A percentile compares a stretch with the other conserved stretches of the same genome.
These are phyloP conservation scores for Lepus americanus DNA, from an alignment of 2,113 vertebrate species.

Conservation along the genomic window DNA sequence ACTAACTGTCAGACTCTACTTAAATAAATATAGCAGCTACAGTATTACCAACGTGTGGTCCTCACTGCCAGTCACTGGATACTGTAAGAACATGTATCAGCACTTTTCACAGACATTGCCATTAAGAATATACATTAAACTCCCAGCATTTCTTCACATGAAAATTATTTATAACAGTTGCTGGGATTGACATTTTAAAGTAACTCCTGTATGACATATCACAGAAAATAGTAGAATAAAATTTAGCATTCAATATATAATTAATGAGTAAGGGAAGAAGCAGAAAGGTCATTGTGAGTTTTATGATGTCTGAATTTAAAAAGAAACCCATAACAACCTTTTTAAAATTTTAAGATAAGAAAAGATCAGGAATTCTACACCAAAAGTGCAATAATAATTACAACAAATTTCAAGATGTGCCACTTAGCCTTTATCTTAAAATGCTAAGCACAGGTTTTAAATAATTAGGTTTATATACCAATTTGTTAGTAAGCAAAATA, in stretches of 20 bases:
- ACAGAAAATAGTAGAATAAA: slow-evolving; percentile 74
- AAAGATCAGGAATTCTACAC: slow-evolving; percentile 64
- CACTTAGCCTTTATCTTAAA: slow-evolving; percentile 70
- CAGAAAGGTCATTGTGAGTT: slow-evolving; percentile 58
- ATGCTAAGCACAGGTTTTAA: slow-evolving; percentile 66
- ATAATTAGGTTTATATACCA: slow-evolving; percentile 64
- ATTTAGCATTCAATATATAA: slow-evolving; percentile 72
- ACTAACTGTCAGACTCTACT: slow-evolving; percentile 92
- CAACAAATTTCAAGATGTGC: slow-evolving; percentile 70
- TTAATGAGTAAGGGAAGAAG: slow-evolving; percentile 36
- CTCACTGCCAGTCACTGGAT: slow-evolving; percentile 86
- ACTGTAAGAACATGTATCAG: slow-evolving; percentile 83
- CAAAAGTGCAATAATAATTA: slow-evolving; percentile 65
- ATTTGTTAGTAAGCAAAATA: slow-evolving; percentile 68
- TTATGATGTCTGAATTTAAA: slow-evolving; percentile 68
- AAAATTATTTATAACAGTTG: slow-evolving; percentile 81
- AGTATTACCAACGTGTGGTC: slow-evolving; percentile 85
- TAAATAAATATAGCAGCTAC: slow-evolving; percentile 94
- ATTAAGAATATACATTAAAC: slow-evolving; percentile 84
- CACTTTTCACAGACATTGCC: slow-evolving; percentile 86
- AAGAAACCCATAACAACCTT: background rate
- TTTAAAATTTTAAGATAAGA: slow-evolving; percentile 53
- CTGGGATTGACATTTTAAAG: slow-evolving; percentile 63
- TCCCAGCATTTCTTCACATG: slow-evolving; percentile 84
- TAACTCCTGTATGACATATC: slow-evolving; percentile 54